Evolutionary conservation across 2,888 invertebrate genomes (phyloP), one percentile per base, ranked within the genome.

Genomic region (Congeria kusceri): DNA sequence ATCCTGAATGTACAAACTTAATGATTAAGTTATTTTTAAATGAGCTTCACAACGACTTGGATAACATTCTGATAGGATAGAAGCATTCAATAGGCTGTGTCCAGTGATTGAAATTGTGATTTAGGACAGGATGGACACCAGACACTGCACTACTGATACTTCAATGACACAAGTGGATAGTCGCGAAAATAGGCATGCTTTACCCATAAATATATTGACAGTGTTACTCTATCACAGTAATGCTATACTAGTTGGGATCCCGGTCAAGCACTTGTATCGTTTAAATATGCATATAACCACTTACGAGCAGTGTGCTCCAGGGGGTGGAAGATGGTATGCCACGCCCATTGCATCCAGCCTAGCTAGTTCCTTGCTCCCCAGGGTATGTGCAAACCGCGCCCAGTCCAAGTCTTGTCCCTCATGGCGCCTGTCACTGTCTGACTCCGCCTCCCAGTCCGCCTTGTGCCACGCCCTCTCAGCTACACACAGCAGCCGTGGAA

Each of bases 381-480:
- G 72, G 11, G 81, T 77, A 77, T 86, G 86, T n/a, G 91, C 89
- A 86, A 92, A 93, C 23, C 73, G 69, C 29, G 75, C 77, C 92
- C 92, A 93, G 74, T 92, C 91, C 11, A 68, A 53, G 23, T 74
- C 63, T 64, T 85, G 79, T 18, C 56, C 56, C 3, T 80, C 70
- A 28, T 74, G 57, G 47, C 80, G 78, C n/a, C 73, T 74, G 9
- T 73, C 75, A 3, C 72, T 70, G 18, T 86, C 77, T 7, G 77
- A 72, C 28, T 78, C 74, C 11, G 84, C 85, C 81, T 92, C 91
- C 92, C 92, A 92, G 11, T 77, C 74, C 63, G 92, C 90, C 68
- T 87, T 87, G 76, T 93, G 92, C 92, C 92, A 93, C 0, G 87
- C 87, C 25, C 92, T 75, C 82, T 92, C 92, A 11, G 92, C 92